Percentiles rank a stretch among this genome's conserved stretches.
Evolutionary conservation across 2,888 invertebrate genomes (phyloP).

Genomic region (Orthonychiurus folsomi): DNA sequence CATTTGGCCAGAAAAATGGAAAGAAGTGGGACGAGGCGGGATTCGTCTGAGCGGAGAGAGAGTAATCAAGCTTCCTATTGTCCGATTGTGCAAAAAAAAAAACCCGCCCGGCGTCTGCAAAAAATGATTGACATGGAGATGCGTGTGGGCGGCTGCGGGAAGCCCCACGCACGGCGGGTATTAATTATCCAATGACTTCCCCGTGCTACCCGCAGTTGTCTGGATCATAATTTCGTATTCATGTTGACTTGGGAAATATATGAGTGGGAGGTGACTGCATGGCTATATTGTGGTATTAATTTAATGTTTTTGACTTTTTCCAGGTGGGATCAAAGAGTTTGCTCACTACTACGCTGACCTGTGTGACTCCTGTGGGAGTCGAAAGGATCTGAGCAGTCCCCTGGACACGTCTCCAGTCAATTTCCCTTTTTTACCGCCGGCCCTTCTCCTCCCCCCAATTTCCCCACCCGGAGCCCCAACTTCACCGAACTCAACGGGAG

Average conservation of each 20-base stretch:
- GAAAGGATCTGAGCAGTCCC: conserved; percentile 30
- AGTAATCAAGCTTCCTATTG: too few species aligned
- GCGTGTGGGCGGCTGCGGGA: too few species aligned
- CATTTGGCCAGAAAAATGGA: too few species aligned
- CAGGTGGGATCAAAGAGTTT: conserved; percentile 64
- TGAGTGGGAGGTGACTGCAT: neutral
- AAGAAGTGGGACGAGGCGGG: too few species aligned
- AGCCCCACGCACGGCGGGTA: too few species aligned
- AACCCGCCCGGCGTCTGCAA: too few species aligned
- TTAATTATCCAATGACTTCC: too few species aligned
- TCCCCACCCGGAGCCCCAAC: conserved; percentile 20
- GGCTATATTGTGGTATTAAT: neutral
- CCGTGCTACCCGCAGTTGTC: too few species aligned
- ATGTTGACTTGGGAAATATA: neutral
- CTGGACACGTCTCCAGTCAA: conserved; percentile 4
- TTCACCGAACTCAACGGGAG: conserved; percentile 2
- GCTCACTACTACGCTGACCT: conserved; percentile 60
- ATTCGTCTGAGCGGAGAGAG: too few species aligned
- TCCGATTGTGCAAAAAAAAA: too few species aligned
- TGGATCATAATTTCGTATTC: neutral
- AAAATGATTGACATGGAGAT: too few species aligned
- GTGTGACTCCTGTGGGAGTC: conserved; percentile 55
- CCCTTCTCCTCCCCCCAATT: conserved; percentile 41
- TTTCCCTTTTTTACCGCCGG: conserved; percentile 44
- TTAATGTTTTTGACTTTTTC: conserved; percentile 41